phyloP scores from a whole-genome alignment of 2,888 invertebrate species.

The Nipponacmea schrenckii region DNA sequence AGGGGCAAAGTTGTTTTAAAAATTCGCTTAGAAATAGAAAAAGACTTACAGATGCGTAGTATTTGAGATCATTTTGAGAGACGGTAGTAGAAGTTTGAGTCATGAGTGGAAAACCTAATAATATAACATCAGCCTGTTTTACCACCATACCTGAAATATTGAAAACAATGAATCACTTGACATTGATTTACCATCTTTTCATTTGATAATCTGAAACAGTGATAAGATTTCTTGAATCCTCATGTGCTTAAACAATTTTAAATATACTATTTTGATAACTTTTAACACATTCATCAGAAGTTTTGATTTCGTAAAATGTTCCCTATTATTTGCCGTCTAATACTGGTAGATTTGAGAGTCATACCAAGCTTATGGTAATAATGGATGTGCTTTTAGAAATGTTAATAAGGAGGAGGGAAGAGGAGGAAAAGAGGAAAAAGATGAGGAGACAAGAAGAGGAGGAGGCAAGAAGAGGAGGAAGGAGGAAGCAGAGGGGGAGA shows the following conservation, averaged over 20 bases:
- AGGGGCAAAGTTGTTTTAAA: too few species aligned
- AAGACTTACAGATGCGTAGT: slow-evolving; percentile 61
- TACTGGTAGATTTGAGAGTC: too few species aligned
- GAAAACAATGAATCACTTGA: not conserved
- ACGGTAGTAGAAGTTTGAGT: slow-evolving; percentile 52
- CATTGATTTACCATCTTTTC: not conserved
- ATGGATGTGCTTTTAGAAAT: too few species aligned
- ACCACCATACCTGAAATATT: slow-evolving; percentile 35
- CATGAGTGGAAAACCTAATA: slow-evolving; percentile 67
- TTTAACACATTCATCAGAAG: too few species aligned
- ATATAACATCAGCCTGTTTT: slow-evolving; percentile 69
- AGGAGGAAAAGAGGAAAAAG: too few species aligned
- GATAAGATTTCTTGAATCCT: not conserved
- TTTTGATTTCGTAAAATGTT: too few species aligned
- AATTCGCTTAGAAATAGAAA: not conserved
- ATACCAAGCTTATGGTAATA: too few species aligned
- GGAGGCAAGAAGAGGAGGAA: not conserved
- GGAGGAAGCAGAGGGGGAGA: not conserved
- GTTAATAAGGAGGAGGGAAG: too few species aligned
- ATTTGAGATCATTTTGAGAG: slow-evolving; percentile 63
- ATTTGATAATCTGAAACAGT: not conserved
- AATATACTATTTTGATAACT: not conserved
- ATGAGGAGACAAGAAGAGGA: not conserved
- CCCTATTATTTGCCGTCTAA: too few species aligned
- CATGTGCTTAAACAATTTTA: not conserved